phyloP scores from a whole-genome alignment of 2,888 invertebrate species.

The Lumbricus terrestris region DNA sequence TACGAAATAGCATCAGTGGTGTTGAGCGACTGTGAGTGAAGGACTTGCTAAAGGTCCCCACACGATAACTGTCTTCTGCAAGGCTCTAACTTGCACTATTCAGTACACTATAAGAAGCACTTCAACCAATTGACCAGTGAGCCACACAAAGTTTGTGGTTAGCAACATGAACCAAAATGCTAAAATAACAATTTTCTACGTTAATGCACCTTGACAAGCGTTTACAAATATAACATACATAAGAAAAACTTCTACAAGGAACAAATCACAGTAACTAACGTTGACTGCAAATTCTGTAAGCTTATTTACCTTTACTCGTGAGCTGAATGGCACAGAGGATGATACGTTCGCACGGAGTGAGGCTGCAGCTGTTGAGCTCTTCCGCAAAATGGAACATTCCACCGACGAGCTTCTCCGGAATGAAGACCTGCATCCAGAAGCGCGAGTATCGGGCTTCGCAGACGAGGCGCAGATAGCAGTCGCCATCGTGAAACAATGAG shows the following conservation, averaged over 20 bases:
- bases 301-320: slow-evolving; percentile 39
- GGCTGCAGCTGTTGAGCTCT: slow-evolving; percentile 43
- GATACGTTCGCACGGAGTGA: slow-evolving; percentile 45
- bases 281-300: too few species aligned
- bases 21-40: too few species aligned
- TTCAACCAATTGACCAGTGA: too few species aligned
- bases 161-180: neutral
- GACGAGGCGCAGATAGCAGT: slow-evolving; percentile 44
- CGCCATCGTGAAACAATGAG: slow-evolving; percentile 44
- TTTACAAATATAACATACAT: neutral
- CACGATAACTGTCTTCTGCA: too few species aligned
- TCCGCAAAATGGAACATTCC: slow-evolving; percentile 45
- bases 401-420: slow-evolving; percentile 44
- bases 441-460: slow-evolving; percentile 44
- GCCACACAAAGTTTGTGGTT: neutral
- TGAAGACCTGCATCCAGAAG: slow-evolving; percentile 46
- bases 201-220: neutral
- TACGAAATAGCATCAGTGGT: too few species aligned
- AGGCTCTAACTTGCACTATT: too few species aligned
- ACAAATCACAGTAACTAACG: too few species aligned
- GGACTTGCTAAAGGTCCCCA: too few species aligned
- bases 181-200: neutral
- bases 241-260: neutral
- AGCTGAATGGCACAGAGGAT: slow-evolving; percentile 47
- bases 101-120: too few species aligned